Percentiles rank a stretch among this genome's conserved stretches.
These are phyloP conservation scores for Eupithecia pulchellata DNA, from an alignment of 2,888 invertebrate species.

Conservation along the genomic window DNA sequence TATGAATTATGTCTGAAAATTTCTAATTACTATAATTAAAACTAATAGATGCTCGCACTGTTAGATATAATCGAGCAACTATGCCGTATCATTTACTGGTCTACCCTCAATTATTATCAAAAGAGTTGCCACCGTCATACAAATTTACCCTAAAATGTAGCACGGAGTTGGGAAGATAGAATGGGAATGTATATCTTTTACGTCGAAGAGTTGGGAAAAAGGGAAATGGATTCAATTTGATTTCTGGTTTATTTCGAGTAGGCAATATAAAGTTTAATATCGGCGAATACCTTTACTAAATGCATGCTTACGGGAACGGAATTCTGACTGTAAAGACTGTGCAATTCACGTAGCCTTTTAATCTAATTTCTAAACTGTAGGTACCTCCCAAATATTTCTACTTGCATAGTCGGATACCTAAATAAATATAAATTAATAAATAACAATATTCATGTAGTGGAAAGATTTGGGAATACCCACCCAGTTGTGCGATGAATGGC, in stretches of 20 bases:
- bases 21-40: conserved; percentile 6
- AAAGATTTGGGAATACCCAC: no score
- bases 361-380: no score
- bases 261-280: neutral
- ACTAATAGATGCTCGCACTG: conserved; percentile 24
- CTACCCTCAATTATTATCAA: conserved; percentile 35
- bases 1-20: neutral
- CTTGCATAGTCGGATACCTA: no score
- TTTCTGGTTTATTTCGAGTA: neutral
- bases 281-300: no score
- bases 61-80: conserved; percentile 31
- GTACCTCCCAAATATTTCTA: no score
- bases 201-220: neutral
- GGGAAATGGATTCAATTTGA: neutral
- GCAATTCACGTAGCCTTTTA: neutral
- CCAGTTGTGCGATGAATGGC: no score
- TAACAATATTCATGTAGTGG: no score
- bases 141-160: neutral
- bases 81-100: conserved; percentile 15
- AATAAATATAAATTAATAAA: no score
- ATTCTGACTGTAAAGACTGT: neutral
- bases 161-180: neutral
- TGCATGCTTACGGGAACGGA: no score
- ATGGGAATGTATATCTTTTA: neutral
- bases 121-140: conserved; percentile 20